A percentile compares a stretch with the other conserved stretches of the same genome.
phyloP scores from a whole-genome alignment of 2,113 vertebrate genomes.

The Thamnophis sirtalis region DNA sequence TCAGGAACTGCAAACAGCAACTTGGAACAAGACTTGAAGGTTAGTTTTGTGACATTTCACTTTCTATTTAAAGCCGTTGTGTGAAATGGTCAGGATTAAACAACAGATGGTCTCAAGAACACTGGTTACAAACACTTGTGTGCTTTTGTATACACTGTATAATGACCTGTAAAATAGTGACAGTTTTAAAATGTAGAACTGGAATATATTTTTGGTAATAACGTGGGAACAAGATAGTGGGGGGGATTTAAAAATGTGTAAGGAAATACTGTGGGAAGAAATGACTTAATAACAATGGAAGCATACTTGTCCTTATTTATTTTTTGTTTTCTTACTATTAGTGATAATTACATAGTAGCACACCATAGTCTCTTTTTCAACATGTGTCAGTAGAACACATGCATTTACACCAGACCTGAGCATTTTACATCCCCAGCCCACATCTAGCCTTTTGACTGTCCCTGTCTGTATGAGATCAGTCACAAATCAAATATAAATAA shows the following conservation, averaged over 20 bases:
- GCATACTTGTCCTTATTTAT: background rate
- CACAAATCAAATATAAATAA: background rate
- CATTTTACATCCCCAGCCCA: background rate
- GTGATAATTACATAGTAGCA: background rate
- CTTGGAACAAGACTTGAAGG: background rate
- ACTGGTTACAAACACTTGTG: background rate
- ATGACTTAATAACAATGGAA: background rate
- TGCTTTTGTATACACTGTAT: background rate
- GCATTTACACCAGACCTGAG: background rate
- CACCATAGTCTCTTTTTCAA: background rate
- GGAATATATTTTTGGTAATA: background rate
- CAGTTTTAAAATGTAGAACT: background rate
- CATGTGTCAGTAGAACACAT: background rate
- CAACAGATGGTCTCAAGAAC: background rate
- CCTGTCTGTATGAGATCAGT: background rate
- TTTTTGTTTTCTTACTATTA: background rate
- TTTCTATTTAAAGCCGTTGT: background rate
- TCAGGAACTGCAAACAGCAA: background rate
- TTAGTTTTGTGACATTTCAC: slow-evolving; percentile 9
- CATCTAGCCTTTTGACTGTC: background rate
- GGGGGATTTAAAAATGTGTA: background rate
- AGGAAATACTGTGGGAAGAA: background rate
- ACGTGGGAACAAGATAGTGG: background rate
- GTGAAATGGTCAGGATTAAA: background rate
- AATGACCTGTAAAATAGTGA: background rate